A percentile compares a stretch with the other conserved stretches of the same genome.
These are phyloP conservation scores for Peromyscus leucopus DNA, from an alignment of 2,113 vertebrate species.

Conservation along the genomic window DNA sequence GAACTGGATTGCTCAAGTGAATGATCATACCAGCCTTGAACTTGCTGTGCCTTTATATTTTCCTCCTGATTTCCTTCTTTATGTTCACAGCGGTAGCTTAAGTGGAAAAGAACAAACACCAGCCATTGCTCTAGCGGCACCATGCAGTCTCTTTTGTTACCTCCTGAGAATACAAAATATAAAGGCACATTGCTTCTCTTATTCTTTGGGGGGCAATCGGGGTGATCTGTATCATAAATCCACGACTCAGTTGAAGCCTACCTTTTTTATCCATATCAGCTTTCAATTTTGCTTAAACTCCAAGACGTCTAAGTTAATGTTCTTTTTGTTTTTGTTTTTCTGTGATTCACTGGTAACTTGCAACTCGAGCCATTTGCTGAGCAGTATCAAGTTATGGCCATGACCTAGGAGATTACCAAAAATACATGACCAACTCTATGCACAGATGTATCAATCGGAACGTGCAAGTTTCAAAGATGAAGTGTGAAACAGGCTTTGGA, in stretches of 20 bases:
- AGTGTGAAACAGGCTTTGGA: conserved; percentile 80
- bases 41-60: conserved; percentile 89
- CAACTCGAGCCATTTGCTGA: conserved; percentile 85
- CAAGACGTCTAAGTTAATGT: conserved; percentile 72
- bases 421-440: conserved; percentile 78
- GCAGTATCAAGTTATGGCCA: conserved; percentile 88
- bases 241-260: conserved; percentile 72
- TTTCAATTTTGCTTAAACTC: conserved; percentile 82
- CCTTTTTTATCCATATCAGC: conserved; percentile 68
- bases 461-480: conserved; percentile 81
- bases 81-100: conserved; percentile 83
- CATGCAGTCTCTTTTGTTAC: conserved; percentile 87
- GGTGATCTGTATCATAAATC: conserved; percentile 73
- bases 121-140: conserved; percentile 85
- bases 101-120: conserved; percentile 83
- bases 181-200: conserved; percentile 89
- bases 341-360: conserved; percentile 84
- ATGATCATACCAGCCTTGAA: conserved; percentile 83
- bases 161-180: conserved; percentile 87
- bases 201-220: conserved; percentile 72
- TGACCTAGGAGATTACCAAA: conserved; percentile 78
- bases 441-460: conserved; percentile 81
- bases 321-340: conserved; percentile 65
- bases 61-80: conserved; percentile 81
- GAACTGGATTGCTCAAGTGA: conserved; percentile 84